phyloP scores from a whole-genome alignment of 2,888 invertebrate species.

The Campoplex capitator region DNA sequence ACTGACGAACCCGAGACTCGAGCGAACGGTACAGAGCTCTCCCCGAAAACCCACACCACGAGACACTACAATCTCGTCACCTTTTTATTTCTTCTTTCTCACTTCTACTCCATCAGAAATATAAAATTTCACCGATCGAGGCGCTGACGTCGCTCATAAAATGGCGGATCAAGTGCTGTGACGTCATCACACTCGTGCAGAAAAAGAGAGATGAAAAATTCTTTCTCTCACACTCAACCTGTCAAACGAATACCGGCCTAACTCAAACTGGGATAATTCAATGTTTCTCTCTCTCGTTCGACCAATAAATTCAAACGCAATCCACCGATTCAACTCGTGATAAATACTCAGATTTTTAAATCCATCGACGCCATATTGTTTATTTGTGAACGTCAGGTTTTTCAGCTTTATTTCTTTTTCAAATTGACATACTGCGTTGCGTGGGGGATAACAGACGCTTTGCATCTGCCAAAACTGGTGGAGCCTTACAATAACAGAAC shows the following conservation, averaged over 20 bases:
- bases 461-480: not conserved
- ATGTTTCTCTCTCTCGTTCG: not conserved
- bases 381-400: not conserved
- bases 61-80: slow-evolving; percentile 7
- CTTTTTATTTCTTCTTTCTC: slow-evolving; percentile 4
- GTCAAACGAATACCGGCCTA: not conserved
- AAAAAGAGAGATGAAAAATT: not conserved
- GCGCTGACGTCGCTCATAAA: slow-evolving; percentile 19
- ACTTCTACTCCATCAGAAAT: slow-evolving; percentile 24
- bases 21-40: slow-evolving; percentile 61
- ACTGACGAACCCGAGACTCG: slow-evolving; percentile 72
- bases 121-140: slow-evolving; percentile 6
- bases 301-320: not conserved
- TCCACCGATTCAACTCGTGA: not conserved
- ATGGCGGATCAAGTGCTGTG: slow-evolving; percentile 26
- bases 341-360: not conserved
- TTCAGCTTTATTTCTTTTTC: not conserved
- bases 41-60: slow-evolving; percentile 57
- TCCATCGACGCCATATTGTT: slow-evolving; percentile 3
- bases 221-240: not conserved
- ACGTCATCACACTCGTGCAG: slow-evolving; percentile 26
- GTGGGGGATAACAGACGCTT: slow-evolving; percentile 16
- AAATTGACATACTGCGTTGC: not conserved
- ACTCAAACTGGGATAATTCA: not conserved
- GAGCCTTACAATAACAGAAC: not conserved